These are phyloP conservation scores for Drosophila niveifrons DNA, from an alignment of 2,888 invertebrate species.

Conservation along the genomic window DNA sequence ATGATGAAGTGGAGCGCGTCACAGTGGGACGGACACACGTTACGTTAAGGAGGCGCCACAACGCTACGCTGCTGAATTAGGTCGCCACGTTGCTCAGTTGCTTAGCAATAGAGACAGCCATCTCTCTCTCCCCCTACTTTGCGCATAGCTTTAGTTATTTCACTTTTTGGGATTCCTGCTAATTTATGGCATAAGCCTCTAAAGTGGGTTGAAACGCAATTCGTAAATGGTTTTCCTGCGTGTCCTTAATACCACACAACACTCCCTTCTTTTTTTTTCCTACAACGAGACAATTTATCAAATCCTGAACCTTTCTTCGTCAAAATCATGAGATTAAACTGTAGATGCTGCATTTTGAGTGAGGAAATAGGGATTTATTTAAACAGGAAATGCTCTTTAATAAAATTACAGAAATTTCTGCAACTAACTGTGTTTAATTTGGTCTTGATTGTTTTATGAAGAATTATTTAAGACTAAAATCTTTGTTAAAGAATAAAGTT, in stretches of 20 bases:
- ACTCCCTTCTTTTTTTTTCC: background rate
- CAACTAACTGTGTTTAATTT: too few relatives aligned
- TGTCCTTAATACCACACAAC: background rate
- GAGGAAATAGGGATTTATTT: too few relatives aligned
- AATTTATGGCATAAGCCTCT: slow-evolving; percentile 1
- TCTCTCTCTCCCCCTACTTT: background rate
- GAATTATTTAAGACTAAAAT: too few relatives aligned
- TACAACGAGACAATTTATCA: background rate
- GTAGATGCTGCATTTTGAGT: background rate
- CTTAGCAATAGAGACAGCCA: slow-evolving; percentile 4
- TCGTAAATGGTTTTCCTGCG: background rate
- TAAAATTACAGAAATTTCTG: too few relatives aligned
- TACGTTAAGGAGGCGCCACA: slow-evolving; percentile 7
- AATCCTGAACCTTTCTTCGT: background rate
- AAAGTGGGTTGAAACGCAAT: background rate
- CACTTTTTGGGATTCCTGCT: background rate
- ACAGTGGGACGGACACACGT: slow-evolving; percentile 42
- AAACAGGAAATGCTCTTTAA: too few relatives aligned
- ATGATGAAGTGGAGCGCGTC: slow-evolving; percentile 54
- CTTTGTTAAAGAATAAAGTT: too few relatives aligned
- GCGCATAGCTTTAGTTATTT: background rate
- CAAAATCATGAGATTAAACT: background rate
- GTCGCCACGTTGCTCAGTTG: slow-evolving; percentile 9
- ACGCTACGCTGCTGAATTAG: slow-evolving; percentile 14
- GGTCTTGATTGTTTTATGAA: too few relatives aligned